A percentile compares a stretch with the other conserved stretches of the same genome.
Evolutionary conservation across 2,113 vertebrate genomes (phyloP).

Genomic region (Addax nasomaculatus): DNA sequence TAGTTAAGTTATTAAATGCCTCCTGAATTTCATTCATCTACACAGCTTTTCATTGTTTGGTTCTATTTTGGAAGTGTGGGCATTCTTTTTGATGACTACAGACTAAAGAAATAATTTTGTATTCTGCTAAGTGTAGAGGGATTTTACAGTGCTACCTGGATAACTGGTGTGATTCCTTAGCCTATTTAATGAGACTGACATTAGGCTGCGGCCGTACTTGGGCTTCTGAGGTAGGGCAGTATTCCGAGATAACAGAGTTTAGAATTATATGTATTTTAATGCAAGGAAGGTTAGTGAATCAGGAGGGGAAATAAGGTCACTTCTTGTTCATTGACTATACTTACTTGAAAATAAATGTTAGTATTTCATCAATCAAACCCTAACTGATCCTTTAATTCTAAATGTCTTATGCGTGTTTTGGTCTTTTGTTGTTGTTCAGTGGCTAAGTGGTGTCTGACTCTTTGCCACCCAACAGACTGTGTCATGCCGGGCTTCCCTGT

Average conservation of each 20-base stretch:
- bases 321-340: background rate
- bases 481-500: background rate
- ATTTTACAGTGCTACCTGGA: background rate
- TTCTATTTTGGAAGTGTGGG: background rate
- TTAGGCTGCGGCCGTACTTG: background rate
- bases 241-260: background rate
- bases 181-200: background rate
- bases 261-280: background rate
- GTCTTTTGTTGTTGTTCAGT: background rate
- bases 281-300: conserved; percentile 25
- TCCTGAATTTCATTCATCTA: background rate
- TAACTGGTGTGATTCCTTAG: background rate
- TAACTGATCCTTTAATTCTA: background rate
- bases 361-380: background rate
- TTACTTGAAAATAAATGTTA: background rate
- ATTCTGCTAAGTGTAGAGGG: background rate
- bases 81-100: background rate
- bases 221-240: background rate
- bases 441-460: background rate
- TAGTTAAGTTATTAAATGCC: background rate
- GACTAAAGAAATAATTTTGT: background rate
- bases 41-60: background rate
- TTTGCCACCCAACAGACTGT: background rate
- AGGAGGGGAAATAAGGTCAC: background rate
- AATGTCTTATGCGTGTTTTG: background rate